Conservation (phyloP, 2,113 vertebrate genomes). For the Microtus oregoni region DNA sequence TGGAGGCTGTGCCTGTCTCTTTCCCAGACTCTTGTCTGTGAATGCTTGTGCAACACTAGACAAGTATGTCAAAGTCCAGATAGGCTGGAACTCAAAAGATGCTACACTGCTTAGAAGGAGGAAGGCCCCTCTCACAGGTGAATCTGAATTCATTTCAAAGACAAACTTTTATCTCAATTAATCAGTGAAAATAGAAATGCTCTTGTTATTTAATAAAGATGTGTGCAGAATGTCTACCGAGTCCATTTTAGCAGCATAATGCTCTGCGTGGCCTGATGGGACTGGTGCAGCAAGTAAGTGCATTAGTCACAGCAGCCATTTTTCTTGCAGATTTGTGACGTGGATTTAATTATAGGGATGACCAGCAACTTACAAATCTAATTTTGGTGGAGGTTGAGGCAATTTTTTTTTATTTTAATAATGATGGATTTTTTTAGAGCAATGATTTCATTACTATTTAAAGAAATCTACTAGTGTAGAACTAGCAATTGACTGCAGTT, state of each 20-base stretch:
- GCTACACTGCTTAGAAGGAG: neutral
- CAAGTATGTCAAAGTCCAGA: neutral
- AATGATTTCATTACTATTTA: constrained; percentile 91
- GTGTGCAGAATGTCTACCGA: constrained; percentile 86
- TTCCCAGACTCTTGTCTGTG: neutral
- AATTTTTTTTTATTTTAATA: constrained; percentile 89
- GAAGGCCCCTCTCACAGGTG: neutral
- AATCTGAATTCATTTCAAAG: constrained; percentile 41
- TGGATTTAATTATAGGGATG: constrained; percentile 92
- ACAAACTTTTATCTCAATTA: constrained; percentile 39
- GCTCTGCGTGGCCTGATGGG: constrained; percentile 88
- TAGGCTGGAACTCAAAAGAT: neutral
- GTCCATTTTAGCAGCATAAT: constrained; percentile 83
- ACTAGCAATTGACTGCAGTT: constrained; percentile 87
- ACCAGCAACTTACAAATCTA: constrained; percentile 92
- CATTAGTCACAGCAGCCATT: constrained; percentile 91
- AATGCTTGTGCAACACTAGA: neutral
- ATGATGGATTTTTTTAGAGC: constrained; percentile 89
- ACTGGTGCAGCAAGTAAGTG: constrained; percentile 88
- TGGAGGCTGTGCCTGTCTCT: neutral
- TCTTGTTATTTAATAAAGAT: constrained; percentile 84
- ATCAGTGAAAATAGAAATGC: constrained; percentile 51
- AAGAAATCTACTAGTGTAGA: constrained; percentile 86
- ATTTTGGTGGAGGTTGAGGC: constrained; percentile 88
- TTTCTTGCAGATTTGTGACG: constrained; percentile 92